Conservation (phyloP, 2,888 invertebrate species). For the Drosophila phalerata region DNA sequence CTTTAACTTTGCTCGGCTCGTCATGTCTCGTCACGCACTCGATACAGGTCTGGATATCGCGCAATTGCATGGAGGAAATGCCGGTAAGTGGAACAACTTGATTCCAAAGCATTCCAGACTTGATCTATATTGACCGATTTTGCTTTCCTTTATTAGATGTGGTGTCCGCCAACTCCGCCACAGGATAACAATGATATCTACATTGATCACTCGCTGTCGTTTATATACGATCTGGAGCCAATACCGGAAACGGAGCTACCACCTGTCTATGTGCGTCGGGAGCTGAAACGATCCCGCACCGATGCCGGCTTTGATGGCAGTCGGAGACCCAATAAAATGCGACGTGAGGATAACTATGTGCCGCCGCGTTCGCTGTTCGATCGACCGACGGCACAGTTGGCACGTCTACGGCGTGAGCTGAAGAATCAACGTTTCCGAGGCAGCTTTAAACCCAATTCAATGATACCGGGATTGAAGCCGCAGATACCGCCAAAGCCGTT, state of each 20-base stretch:
- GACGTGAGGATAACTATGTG: slow-evolving; percentile 91
- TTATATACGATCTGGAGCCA: slow-evolving; percentile 92
- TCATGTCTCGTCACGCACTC: background rate
- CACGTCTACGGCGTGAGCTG: slow-evolving; percentile 92
- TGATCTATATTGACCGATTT: slow-evolving; percentile 9
- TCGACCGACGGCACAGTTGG: slow-evolving; percentile 90
- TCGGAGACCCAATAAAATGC: slow-evolving; percentile 88
- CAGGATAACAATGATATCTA: slow-evolving; percentile 96
- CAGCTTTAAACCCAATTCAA: slow-evolving; percentile 87
- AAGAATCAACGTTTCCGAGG: slow-evolving; percentile 90
- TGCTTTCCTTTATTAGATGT: slow-evolving; percentile 89
- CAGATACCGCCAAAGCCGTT: slow-evolving; percentile 86
- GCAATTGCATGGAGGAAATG: slow-evolving; percentile 90
- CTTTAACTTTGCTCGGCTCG: slow-evolving; percentile 62
- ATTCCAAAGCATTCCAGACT: background rate
- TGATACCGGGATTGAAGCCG: slow-evolving; percentile 87
- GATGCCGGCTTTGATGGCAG: slow-evolving; percentile 88
- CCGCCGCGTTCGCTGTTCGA: slow-evolving; percentile 94
- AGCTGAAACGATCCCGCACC: slow-evolving; percentile 89
- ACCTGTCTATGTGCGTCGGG: slow-evolving; percentile 92
- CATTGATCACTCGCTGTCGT: slow-evolving; percentile 93
- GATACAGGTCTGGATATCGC: slow-evolving; percentile 91
- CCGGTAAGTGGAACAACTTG: slow-evolving; percentile 89
- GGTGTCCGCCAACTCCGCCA: slow-evolving; percentile 99
- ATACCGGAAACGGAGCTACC: slow-evolving; percentile 93